Percentiles rank a stretch among this genome's conserved stretches.
These are phyloP conservation scores for Diachasma alloeum DNA, from an alignment of 1,140 invertebrate genomes.

Conservation along the genomic window DNA sequence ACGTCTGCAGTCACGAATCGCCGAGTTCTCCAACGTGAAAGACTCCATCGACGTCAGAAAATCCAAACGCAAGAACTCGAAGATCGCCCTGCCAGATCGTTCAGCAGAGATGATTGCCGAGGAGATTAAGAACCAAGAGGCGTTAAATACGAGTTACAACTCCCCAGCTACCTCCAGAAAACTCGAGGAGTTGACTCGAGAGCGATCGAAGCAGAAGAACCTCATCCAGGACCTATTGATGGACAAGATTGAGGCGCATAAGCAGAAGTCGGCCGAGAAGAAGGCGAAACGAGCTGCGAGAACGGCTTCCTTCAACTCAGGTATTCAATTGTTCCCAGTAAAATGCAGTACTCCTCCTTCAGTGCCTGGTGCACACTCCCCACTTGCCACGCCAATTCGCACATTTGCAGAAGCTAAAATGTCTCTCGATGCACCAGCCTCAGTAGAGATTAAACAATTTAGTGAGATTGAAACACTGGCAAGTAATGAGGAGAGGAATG, in stretches of 20 bases:
- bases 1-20: constrained; percentile 73
- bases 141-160: constrained; percentile 46
- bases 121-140: constrained; percentile 37
- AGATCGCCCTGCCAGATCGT: constrained; percentile 47
- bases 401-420: constrained; percentile 51
- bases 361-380: constrained; percentile 36
- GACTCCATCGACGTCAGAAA: constrained; percentile 77
- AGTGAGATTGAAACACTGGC: background rate
- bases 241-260: constrained; percentile 77
- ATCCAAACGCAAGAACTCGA: constrained; percentile 69
- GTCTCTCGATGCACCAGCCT: constrained; percentile 23
- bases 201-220: constrained; percentile 75
- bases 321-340: constrained; percentile 39
- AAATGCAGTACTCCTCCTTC: constrained; percentile 34
- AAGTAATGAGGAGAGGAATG: background rate
- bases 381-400: constrained; percentile 41
- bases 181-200: constrained; percentile 73
- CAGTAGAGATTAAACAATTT: background rate
- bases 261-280: constrained; percentile 71
- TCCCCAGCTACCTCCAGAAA: constrained; percentile 66
- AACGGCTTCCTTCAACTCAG: constrained; percentile 50
- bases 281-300: constrained; percentile 62
- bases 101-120: constrained; percentile 41
- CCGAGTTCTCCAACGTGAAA: constrained; percentile 76
- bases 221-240: constrained; percentile 80